phyloP scores from a whole-genome alignment of 2,888 invertebrate species.

The Hemistola chrysoprasaria region DNA sequence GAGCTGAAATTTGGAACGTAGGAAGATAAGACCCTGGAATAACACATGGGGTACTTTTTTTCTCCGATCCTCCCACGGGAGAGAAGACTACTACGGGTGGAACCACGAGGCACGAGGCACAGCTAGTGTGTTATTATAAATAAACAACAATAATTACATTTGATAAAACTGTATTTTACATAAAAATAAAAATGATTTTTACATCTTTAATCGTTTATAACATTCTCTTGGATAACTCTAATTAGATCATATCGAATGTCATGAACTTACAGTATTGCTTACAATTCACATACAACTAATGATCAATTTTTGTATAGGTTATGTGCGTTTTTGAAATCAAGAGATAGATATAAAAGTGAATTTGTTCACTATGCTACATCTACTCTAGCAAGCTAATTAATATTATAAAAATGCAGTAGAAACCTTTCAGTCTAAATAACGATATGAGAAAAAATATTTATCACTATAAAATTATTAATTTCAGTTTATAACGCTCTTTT shows the following conservation, averaged over 20 bases:
- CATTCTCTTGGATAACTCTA: constrained; percentile 23
- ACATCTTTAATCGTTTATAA: constrained; percentile 47
- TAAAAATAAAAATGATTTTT: constrained; percentile 66
- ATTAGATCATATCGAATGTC: constrained; percentile 28
- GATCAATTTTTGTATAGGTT: constrained; percentile 16
- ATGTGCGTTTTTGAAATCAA: constrained; percentile 37
- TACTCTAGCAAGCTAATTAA: constrained; percentile 20
- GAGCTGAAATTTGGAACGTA: too few relatives aligned
- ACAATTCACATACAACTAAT: constrained; percentile 12
- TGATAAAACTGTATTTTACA: constrained; percentile 56
- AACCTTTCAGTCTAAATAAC: constrained; percentile 8
- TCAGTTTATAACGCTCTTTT: too few relatives aligned
- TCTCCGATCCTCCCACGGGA: too few relatives aligned
- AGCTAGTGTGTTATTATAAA: constrained; percentile 13
- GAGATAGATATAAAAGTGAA: constrained; percentile 29
- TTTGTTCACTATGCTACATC: constrained; percentile 26
- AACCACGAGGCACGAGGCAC: too few relatives aligned
- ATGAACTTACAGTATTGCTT: constrained; percentile 21
- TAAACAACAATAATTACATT: constrained; percentile 27
- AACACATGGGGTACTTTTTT: too few relatives aligned
- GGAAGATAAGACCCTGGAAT: too few relatives aligned
- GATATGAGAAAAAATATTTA: too few relatives aligned
- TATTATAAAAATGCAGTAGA: background rate
- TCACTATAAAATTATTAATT: too few relatives aligned
- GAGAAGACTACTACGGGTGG: too few relatives aligned